Conservation (phyloP, 2,113 vertebrate genomes). For the Periophthalmus modestus region DNA sequence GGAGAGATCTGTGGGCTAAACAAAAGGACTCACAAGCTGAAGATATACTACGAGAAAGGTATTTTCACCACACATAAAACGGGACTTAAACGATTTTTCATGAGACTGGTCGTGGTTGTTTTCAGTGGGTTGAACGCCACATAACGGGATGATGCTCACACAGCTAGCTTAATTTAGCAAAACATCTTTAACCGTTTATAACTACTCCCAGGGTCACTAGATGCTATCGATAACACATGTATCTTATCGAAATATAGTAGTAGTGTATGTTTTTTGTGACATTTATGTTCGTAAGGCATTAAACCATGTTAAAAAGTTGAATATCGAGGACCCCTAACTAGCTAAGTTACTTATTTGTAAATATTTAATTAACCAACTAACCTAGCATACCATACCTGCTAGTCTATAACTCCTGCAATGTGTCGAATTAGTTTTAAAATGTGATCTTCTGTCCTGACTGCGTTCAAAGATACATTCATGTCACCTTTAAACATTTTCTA, state of each 20-base stretch:
- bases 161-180: conserved; percentile 67
- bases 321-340: not conserved
- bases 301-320: not conserved
- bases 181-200: conserved; percentile 17
- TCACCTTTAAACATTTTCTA: not conserved
- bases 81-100: accelerated
- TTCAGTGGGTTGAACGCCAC: conserved; percentile 1
- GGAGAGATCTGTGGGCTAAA: conserved; percentile 8
- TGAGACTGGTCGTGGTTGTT: not conserved
- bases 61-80: conserved; percentile 17
- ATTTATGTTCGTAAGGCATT: not conserved
- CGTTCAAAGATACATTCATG: not conserved
- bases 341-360: not conserved
- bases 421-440: not conserved
- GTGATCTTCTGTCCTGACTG: not conserved
- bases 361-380: not conserved
- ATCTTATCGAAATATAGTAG: not conserved
- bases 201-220: not conserved
- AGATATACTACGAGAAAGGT: not conserved
- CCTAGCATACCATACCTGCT: not conserved
- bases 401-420: not conserved
- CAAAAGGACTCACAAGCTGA: not conserved
- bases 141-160: conserved; percentile 57
- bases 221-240: not conserved
- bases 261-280: not conserved